Conservation (phyloP, 1,140 invertebrate species). For the Coenobita brevimanus region DNA sequence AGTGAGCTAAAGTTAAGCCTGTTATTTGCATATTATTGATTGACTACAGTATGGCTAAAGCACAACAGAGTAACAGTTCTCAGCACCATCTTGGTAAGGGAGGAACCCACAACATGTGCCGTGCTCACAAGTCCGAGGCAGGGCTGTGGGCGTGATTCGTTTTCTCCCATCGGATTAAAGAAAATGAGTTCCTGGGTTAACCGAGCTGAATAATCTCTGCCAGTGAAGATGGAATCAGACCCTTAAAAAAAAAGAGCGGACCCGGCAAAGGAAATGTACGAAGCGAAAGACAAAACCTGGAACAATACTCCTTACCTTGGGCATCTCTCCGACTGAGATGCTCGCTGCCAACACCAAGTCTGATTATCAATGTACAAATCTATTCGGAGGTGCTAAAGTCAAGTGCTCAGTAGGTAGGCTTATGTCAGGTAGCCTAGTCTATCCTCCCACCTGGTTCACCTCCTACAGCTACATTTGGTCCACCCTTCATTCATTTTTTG, state of each 20-base stretch:
- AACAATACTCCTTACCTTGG: constrained; percentile 55
- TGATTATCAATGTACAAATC: constrained; percentile 66
- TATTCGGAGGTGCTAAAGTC: constrained; percentile 65
- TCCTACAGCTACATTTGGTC: constrained; percentile 40
- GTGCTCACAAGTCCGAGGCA: constrained; percentile 23
- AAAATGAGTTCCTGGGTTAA: background rate
- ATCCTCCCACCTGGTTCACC: constrained; percentile 57
- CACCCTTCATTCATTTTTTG: constrained; percentile 14
- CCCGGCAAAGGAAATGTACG: constrained; percentile 32
- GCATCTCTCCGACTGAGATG: constrained; percentile 8
- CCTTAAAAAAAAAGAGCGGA: constrained; percentile 8
- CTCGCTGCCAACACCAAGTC: constrained; percentile 5
- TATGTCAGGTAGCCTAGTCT: constrained; percentile 62
- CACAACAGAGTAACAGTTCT: constrained; percentile 55
- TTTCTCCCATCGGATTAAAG: background rate
- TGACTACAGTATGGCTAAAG: constrained; percentile 62
- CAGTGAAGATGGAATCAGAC: too few relatives aligned
- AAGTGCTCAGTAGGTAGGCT: constrained; percentile 66
- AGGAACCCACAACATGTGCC: constrained; percentile 28
- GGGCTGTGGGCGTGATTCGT: constrained; percentile 28
- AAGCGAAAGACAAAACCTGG: constrained; percentile 37
- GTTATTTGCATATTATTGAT: constrained; percentile 63
- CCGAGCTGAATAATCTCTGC: too few relatives aligned
- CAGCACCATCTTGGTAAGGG: constrained; percentile 57
- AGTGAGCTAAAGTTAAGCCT: constrained; percentile 62